Conservation (phyloP, 1,140 invertebrate genomes). For the Saccostrea glomerata region DNA sequence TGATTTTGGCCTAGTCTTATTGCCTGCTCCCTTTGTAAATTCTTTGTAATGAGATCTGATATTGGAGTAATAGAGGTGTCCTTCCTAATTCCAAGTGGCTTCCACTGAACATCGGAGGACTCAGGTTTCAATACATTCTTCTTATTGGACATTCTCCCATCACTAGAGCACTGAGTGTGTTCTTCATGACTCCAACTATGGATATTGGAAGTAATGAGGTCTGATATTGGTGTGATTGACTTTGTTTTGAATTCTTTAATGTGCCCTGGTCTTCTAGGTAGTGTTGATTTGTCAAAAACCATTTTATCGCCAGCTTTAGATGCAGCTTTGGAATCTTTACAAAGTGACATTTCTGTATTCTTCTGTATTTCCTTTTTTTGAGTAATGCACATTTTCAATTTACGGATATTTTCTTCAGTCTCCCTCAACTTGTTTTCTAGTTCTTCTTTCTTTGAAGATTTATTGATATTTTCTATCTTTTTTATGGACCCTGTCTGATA, state of each 20-base stretch:
- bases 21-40: not conserved
- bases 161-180: not conserved
- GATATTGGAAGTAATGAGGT: slow-evolving; percentile 23
- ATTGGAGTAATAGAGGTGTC: not conserved
- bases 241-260: not conserved
- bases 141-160: not conserved
- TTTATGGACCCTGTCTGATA: not conserved
- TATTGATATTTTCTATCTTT: not conserved
- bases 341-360: not conserved
- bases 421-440: slow-evolving; percentile 14
- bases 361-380: slow-evolving; percentile 21
- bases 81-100: not conserved
- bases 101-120: not conserved
- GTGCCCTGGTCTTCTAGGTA: not conserved
- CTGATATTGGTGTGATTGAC: slow-evolving; percentile 32
- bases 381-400: slow-evolving; percentile 39
- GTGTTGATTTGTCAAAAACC: not conserved
- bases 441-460: not conserved
- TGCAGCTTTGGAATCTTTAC: not conserved
- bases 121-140: not conserved
- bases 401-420: slow-evolving; percentile 37
- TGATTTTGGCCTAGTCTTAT: not conserved
- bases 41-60: slow-evolving; percentile 24
- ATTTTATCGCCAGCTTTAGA: not conserved
- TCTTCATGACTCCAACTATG: not conserved